Conservation (phyloP, 1,140 invertebrate genomes). For the Temnothorax nylanderi region DNA sequence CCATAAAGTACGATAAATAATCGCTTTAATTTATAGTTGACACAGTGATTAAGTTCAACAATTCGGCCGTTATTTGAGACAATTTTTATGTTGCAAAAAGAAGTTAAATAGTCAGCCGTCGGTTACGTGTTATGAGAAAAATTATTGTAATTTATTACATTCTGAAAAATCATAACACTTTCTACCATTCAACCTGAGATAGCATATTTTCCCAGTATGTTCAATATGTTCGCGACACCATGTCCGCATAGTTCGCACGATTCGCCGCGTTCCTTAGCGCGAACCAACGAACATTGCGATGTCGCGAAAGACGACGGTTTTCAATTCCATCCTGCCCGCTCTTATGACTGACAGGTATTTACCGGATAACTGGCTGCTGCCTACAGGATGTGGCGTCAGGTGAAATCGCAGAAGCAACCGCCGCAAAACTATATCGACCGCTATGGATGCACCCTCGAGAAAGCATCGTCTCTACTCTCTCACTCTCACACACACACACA, state of each 20-base stretch:
- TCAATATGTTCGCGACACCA: conserved; percentile 21
- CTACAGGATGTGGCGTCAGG: conserved; percentile 40
- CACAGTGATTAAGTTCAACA: neutral
- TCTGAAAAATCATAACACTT: neutral
- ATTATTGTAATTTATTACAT: neutral
- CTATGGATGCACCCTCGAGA: conserved; percentile 22
- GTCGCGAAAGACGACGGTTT: conserved; percentile 53
- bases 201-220: conserved; percentile 4
- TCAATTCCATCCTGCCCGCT: conserved; percentile 56
- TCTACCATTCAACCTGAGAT: neutral
- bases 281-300: conserved; percentile 22
- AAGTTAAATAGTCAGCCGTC: neutral
- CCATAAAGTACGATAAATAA: neutral
- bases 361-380: conserved; percentile 47
- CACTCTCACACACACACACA: too few species aligned
- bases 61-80: neutral
- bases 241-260: conserved; percentile 35
- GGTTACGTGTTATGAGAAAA: neutral
- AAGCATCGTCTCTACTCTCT: neutral
- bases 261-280: conserved; percentile 30
- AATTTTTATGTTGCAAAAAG: neutral
- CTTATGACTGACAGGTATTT: conserved; percentile 60
- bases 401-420: conserved; percentile 54
- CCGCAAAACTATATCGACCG: conserved; percentile 54
- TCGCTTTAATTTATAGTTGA: conserved; percentile 3